Evolutionary conservation across 2,113 vertebrate genomes (phyloP), one percentile per base, ranked within the genome.

Genomic region (Indri indri): DNA sequence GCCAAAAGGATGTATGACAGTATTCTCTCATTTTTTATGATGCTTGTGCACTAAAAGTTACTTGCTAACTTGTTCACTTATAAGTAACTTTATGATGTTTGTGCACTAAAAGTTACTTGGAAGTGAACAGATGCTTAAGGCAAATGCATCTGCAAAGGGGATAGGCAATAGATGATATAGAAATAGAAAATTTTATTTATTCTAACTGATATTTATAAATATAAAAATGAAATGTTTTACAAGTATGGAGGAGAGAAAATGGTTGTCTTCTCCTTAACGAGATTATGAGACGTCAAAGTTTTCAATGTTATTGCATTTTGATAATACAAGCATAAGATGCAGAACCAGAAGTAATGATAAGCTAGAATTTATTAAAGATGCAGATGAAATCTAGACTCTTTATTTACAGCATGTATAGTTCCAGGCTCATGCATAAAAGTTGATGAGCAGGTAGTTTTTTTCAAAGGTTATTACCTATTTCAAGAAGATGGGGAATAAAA

Each of bases 401-500:
- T 83, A 70, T 82, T 96, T 80, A 85, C 12, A 82, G n/a, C 40
- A 90, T 87, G 9, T 10, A 63, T 10, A 95, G 30, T 83, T 83
- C 14, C 45, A 91, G 54, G 54, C 63, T 77, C 32, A 88, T 91
- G 40, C 13, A 65, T 50, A 57, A 88, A 45, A 79, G 22, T 47
- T 47, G 6, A 37, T 66, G 23, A 91, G 82, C 14, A 95, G 65
- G 22, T 57, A 90, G 23, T 32, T 59, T 37, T 14, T 87, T 54
- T 93, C 47, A 59, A 87, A 91, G 20, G 3, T 91, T 2, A 80
- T 45, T 90, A 88, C 40, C 18, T 61, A 90, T 37, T 97, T 86
- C 63, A 93, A 61, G 61, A 74, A 81, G 82, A 95, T 52, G 42
- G 6, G 23, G 34, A 80, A 88, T 80, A 95, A 88, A 88, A 90